A percentile compares a stretch with the other conserved stretches of the same genome.
Conservation (phyloP, 2,113 vertebrate species). For the Larimichthys crocea region DNA sequence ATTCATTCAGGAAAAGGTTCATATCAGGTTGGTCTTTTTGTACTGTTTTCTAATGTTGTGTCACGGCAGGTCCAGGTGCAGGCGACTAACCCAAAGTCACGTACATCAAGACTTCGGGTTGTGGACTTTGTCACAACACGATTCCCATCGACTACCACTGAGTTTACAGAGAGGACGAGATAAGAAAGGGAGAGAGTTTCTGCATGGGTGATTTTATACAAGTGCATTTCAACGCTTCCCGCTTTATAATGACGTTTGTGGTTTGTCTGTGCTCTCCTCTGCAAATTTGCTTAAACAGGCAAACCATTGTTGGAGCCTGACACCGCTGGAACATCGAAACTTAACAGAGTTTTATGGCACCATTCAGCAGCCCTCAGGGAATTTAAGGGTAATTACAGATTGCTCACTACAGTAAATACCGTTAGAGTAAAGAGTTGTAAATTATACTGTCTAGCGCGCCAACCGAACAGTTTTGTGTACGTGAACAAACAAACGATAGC, state of each 20-base stretch:
- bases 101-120: neutral
- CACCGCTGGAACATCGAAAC: slow-evolving; percentile 16
- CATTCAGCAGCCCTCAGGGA: slow-evolving; percentile 22
- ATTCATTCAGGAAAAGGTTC: neutral
- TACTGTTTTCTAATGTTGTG: neutral
- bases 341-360: slow-evolving; percentile 36
- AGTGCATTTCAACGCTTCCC: slow-evolving; percentile 16
- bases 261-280: neutral
- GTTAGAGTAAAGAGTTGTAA: slow-evolving; percentile 39
- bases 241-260: slow-evolving; percentile 7
- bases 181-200: neutral
- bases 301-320: slow-evolving; percentile 23
- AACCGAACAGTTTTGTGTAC: slow-evolving; percentile 3
- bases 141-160: neutral
- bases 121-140: neutral
- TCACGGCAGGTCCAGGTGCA: neutral
- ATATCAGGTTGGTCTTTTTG: neutral
- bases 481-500: slow-evolving; percentile 19
- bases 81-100: neutral
- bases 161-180: neutral
- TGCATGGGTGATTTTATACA: slow-evolving; percentile 18
- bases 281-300: slow-evolving; percentile 30
- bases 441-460: neutral
- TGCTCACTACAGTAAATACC: slow-evolving; percentile 25
- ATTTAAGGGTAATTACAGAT: slow-evolving; percentile 50